Percentiles rank a stretch among this genome's conserved stretches.
Evolutionary conservation across 2,113 vertebrate genomes (phyloP).

Genomic region (Indicator maculatus): DNA sequence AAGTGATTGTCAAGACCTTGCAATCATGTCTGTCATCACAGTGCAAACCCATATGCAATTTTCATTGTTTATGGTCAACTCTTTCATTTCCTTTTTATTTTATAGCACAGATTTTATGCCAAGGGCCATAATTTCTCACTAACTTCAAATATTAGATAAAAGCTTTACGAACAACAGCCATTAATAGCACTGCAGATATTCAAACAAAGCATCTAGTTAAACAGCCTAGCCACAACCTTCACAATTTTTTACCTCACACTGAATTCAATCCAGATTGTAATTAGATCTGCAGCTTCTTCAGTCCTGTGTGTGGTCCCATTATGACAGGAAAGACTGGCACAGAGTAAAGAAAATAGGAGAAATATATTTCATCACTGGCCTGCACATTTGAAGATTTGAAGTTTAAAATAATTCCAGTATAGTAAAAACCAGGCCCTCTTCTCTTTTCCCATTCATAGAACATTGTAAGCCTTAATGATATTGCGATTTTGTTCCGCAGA

Average conservation of each 20-base stretch:
- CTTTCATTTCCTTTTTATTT: background rate
- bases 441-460: background rate
- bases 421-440: background rate
- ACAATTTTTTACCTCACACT: background rate
- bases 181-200: background rate
- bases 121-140: background rate
- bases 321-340: background rate
- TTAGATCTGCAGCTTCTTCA: background rate
- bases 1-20: background rate
- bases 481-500: background rate
- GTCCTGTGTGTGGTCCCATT: background rate
- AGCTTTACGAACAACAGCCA: background rate
- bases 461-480: background rate
- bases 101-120: background rate
- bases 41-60: background rate
- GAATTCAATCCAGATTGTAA: conserved; percentile 37
- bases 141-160: conserved; percentile 20
- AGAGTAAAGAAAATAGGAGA: background rate
- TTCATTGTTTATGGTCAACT: background rate
- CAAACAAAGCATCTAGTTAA: background rate
- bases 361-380: background rate
- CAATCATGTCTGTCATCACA: background rate
- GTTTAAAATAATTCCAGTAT: background rate
- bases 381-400: background rate
- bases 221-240: background rate